phyloP scores from a whole-genome alignment of 2,797 vertebrate genomes.

The Mormyrops boulengeri region DNA sequence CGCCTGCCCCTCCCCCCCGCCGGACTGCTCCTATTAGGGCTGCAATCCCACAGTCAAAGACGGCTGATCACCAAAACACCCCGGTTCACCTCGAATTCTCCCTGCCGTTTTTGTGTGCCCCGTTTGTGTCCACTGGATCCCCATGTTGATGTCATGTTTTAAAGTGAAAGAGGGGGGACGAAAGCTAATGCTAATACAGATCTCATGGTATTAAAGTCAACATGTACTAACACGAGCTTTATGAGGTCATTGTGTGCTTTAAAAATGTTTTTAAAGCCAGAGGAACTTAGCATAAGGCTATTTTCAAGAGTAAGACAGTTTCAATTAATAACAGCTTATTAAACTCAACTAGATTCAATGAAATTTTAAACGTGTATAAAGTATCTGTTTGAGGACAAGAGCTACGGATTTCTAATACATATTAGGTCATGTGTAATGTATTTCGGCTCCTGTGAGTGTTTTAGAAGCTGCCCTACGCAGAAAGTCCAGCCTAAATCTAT shows the following conservation, averaged over 20 bases:
- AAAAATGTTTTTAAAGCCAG: slow-evolving; percentile 33
- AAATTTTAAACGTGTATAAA: neutral
- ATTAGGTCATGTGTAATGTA: slow-evolving; percentile 19
- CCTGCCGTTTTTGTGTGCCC: neutral
- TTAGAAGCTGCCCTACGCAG: slow-evolving; percentile 16
- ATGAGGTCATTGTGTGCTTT: slow-evolving; percentile 46
- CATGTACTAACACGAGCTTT: slow-evolving; percentile 50
- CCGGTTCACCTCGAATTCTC: slow-evolving; percentile 42
- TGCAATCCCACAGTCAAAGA: slow-evolving; percentile 80
- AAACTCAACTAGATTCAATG: neutral
- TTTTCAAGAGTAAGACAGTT: slow-evolving; percentile 23
- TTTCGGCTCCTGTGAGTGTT: slow-evolving; percentile 53
- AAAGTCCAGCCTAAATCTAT: slow-evolving; percentile 1
- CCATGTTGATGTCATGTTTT: slow-evolving; percentile 29
- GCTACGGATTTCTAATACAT: slow-evolving; percentile 7
- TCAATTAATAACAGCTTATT: slow-evolving; percentile 13
- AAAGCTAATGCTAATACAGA: slow-evolving; percentile 19
- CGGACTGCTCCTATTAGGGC: slow-evolving; percentile 44
- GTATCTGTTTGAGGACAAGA: neutral
- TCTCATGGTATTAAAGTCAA: slow-evolving; percentile 47
- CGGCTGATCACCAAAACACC: slow-evolving; percentile 67
- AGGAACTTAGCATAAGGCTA: slow-evolving; percentile 22
- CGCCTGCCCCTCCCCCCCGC: slow-evolving; percentile 36
- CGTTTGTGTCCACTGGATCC: slow-evolving; percentile 38
- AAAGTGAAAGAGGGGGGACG: slow-evolving; percentile 1